Base-by-base conservation (phyloP, 2,113 vertebrate genomes). In the Hyaena hyaena region DNA sequence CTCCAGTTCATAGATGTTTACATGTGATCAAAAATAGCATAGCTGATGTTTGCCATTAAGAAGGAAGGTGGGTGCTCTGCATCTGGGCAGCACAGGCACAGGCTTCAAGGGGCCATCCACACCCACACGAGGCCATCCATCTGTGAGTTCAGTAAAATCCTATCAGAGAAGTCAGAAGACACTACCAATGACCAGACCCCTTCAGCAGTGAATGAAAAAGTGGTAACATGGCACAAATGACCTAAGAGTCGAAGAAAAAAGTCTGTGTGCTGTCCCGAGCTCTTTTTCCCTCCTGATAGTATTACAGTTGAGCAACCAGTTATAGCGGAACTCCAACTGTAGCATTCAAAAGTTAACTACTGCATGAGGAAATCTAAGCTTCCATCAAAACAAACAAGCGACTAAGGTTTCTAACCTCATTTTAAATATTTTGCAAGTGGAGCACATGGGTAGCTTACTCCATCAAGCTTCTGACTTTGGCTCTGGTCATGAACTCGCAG, bases 391-490 rank as follows among this genome's bases (percentile, higher is more conserved):
- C 33, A 61, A 90, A 71, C 82, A 71, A 90, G 24, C 7, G 26
- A 14, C 48, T 17, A 74, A 74, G 68, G 74, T 74, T 90, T 90
- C 88, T 90, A 65, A 96, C 85, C 71, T 80, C n/a, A 33, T 58
- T 88, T 19, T 39, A 92, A 93, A 95, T 92, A 93, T 43, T 91
- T 79, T 39, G 69, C 95, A 96, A 96, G 94, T 92, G 45, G 19
- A 21, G 21, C 21, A 7, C 58, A 7, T 61, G 58, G 58, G 17
- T 23, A 17, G 19, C 58, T 61, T 7, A 61, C 19, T 61, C 21
- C 6, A 21, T 58, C 21, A 17, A 61, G 58, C 21, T 8, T 61
- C 58, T 2, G 58, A 61, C 21, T 1, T 61, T 1, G 21, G 58
- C 58, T 23, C 58, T 1, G 58, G 58, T 61, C 58, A 61, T 23